Percentiles rank a stretch among this genome's conserved stretches.
phyloP scores from a whole-genome alignment of 2,113 vertebrate species.

The Sarotherodon lohbergeri region DNA sequence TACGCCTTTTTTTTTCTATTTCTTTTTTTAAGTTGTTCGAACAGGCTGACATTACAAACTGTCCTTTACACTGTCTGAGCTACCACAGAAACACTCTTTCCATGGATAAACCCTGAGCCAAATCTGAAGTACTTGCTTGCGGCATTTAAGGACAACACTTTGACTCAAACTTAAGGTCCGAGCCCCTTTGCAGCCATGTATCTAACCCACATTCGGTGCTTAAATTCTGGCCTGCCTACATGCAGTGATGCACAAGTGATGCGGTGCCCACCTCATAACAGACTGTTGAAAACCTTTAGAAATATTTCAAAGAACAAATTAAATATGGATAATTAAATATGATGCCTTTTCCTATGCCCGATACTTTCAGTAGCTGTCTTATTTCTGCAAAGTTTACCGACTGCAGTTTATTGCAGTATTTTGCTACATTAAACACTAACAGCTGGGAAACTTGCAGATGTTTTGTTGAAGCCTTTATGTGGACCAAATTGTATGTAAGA shows the following conservation, averaged over 20 bases:
- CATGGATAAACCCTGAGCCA: background rate
- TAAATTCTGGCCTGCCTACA: background rate
- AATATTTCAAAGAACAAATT: background rate
- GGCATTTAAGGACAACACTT: background rate
- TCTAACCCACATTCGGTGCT: background rate
- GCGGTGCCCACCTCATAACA: background rate
- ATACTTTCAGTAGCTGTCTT: background rate
- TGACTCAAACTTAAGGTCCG: background rate
- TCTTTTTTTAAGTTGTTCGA: background rate
- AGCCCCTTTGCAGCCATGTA: background rate
- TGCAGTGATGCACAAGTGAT: background rate
- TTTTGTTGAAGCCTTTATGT: background rate
- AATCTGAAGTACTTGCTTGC: background rate
- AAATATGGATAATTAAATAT: background rate
- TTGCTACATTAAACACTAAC: background rate
- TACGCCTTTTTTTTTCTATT: too few species aligned
- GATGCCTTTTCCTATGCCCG: background rate
- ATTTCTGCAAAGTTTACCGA: background rate
- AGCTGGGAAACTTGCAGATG: background rate
- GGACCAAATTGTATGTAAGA: background rate
- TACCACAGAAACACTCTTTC: background rate
- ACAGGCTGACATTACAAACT: background rate
- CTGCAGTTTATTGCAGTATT: background rate
- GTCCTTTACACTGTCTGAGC: background rate
- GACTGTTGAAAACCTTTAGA: fast-evolving